Base-by-base conservation (phyloP, 2,888 invertebrate species). In the Nyleta sp. region DNA sequence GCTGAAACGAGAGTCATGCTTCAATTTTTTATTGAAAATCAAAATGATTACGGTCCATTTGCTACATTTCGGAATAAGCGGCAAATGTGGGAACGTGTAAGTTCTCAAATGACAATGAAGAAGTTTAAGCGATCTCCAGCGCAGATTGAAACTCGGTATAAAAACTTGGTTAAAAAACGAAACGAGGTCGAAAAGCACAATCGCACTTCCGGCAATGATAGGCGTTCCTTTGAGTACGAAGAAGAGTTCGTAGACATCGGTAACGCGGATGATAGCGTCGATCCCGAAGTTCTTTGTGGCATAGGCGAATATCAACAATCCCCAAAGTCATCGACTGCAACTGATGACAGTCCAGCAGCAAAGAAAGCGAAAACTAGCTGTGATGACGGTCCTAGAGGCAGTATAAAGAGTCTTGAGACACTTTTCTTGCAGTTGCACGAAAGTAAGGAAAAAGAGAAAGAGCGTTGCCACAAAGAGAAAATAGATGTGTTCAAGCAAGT, bases 121-220 rank as follows among this genome's bases (percentile, higher is more conserved):
- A 44, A 46, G 2, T 46, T 48, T 13, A 0, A 67, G 4, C 60
- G 59, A 22, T 67, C 59, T n/a, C 57, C 67, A 28, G n/a, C 10
- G 2, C 59, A 74, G 7, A 52, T 59, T 52, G 73, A 74, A 40
- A 24, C 44, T n/a, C 28, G 60, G 4, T 74, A 67, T 15, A 68
- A 53, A 53, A 74, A 50, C 28, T 42, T 74, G 28, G 52, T 57
- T 2, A 74, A 60, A 31, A 67, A 60, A 20, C 50, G 67, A 44
- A 42, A 53, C 6, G 53, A 53, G 13, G 38, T 60, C 7, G 22
- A 2, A 31, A 7, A 15, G 5, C 28, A 68, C 11, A 74, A 68
- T 13, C 7, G 53, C 11, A 67, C 44, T 10, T 74, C 67, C 6
- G 67, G 68, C 11, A 60, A 62, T n/a, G 52, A 59, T 13, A 67